Evolutionary conservation across 2,888 invertebrate species (phyloP), one percentile per base, ranked within the genome.

Genomic region (Esperia sulphurella): DNA sequence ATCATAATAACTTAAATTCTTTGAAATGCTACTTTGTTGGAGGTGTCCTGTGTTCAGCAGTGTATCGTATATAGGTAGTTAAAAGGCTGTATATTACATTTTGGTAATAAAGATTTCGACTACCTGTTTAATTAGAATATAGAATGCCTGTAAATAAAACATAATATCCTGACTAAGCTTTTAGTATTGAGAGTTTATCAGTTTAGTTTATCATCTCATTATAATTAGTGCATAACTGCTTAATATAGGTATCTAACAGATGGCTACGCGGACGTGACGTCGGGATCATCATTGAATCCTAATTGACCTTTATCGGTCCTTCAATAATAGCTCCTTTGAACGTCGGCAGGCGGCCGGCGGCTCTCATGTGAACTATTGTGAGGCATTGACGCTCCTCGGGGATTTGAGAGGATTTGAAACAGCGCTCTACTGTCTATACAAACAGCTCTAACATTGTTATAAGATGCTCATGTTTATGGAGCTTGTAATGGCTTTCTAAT

Each of bases 311-410:
- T 77, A 81, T 79, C 71, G 70, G 63, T 65, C 66, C 71, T 75
- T 71, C 70, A 73, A 75, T 78, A 79, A 77, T 77, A 76, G 73
- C 74, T 75, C 73, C 76, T 82, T 83, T 83, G 81, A 82, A 81
- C 75, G 70, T 67, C 63, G 67, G 65, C 59, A 71, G 75, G 67
- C 72, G 65, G 70, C 63, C 64, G 66, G 58, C 64, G 66, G 58
- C 58, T 72, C 75, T 75, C 75, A 76, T 76, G 75, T 75, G 75
- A 70, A 55, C 71, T 60, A 76, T 79, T 79, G 77, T 75, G 61
- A 69, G 66, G 63, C 71, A 74, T 79, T 77, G 76, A 71, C 65
- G 71, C 67, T 77, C 79, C 72, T 72, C 55, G 61, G 80, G 78
- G 82, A 83, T 80, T 79, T 77, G 57, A 72, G 64, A 68, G 75